phyloP scores from a whole-genome alignment of 1,140 invertebrate species.

The Doryteuthis pealeii region DNA sequence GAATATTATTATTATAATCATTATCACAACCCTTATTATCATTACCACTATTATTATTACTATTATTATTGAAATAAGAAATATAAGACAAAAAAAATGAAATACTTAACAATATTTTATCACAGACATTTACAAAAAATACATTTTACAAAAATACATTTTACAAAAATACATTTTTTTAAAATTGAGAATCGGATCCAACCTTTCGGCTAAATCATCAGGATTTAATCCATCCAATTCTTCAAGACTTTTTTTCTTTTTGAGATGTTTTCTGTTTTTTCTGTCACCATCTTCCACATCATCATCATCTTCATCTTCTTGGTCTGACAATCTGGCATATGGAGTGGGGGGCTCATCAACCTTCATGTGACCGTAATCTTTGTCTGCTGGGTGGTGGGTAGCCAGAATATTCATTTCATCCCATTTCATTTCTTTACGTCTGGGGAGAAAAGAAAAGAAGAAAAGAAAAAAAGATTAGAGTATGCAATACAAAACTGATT shows the following conservation, averaged over 20 bases:
- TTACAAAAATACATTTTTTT: no score
- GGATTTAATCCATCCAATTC: not conserved
- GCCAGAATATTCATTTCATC: constrained; percentile 99
- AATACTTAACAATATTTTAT: no score
- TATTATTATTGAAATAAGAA: no score
- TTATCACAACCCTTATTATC: no score
- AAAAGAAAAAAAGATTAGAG: not conserved
- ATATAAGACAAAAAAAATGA: no score
- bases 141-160: no score
- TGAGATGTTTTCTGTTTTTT: not conserved
- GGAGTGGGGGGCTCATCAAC: constrained; percentile 95
- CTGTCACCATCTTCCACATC: constrained; percentile 45
- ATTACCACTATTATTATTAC: no score
- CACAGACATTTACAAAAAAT: no score
- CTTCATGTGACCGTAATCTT: constrained; percentile 99
- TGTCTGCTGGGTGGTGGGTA: constrained; percentile 95
- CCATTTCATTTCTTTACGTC: constrained; percentile 76
- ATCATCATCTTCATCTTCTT: constrained; percentile 68
- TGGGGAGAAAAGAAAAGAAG: constrained; percentile 22
- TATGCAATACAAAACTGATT: not conserved
- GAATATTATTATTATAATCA: no score
- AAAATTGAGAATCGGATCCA: not conserved
- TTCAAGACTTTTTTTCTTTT: not conserved
- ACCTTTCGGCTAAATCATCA: not conserved
- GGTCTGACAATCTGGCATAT: constrained; percentile 75